These are phyloP conservation scores for Formica exsecta DNA, from an alignment of 1,140 invertebrate species.

Conservation along the genomic window DNA sequence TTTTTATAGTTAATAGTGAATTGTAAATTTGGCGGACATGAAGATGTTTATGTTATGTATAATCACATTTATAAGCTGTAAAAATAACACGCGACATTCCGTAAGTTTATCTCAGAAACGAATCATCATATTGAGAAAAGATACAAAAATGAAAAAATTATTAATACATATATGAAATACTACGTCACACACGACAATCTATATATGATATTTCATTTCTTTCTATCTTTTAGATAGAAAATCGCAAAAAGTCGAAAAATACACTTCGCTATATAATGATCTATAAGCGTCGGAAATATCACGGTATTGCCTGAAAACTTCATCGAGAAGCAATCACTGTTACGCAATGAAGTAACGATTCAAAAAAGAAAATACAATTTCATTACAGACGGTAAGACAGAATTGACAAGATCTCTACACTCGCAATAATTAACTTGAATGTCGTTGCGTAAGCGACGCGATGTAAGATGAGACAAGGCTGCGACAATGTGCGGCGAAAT, in stretches of 20 bases:
- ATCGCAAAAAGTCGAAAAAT: not conserved
- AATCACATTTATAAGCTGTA: not conserved
- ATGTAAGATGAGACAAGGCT: not conserved
- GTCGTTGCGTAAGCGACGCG: not conserved
- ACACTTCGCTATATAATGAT: not conserved
- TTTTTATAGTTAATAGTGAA: not conserved
- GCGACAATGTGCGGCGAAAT: conserved; percentile 8
- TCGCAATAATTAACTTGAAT: conserved; percentile 17
- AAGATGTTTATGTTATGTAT: not conserved
- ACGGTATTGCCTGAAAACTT: not conserved
- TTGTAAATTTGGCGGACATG: not conserved
- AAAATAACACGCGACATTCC: not conserved
- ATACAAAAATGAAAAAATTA: not conserved
- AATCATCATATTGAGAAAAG: not conserved
- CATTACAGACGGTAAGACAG: not conserved
- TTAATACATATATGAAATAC: not conserved
- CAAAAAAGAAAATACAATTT: not conserved
- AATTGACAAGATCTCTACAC: not conserved
- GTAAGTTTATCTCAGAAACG: not conserved
- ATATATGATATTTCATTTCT: not conserved
- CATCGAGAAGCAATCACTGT: not conserved
- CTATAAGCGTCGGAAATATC: conserved; percentile 19
- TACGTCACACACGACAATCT: not conserved
- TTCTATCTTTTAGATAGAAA: not conserved
- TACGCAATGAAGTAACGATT: conserved; percentile 15